Conservation (phyloP, 2,797 vertebrate species). For the Sitta carolinensis region DNA sequence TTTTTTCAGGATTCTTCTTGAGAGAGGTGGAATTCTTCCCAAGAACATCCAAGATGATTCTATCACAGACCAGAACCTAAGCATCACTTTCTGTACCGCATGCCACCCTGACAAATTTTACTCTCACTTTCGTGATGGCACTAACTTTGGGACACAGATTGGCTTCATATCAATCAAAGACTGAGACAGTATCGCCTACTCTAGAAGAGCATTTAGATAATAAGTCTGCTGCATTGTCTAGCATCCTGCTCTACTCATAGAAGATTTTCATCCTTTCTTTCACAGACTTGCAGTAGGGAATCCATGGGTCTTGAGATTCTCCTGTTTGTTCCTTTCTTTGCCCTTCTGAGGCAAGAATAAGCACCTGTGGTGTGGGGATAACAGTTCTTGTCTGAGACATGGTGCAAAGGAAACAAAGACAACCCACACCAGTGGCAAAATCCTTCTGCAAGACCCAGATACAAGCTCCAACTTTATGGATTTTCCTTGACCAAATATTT, state of each 20-base stretch:
- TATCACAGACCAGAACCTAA: constrained; percentile 60
- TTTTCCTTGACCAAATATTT: not conserved
- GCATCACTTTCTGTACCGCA: constrained; percentile 86
- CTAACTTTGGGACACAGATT: constrained; percentile 90
- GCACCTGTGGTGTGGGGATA: not conserved
- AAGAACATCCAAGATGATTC: constrained; percentile 86
- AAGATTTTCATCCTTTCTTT: not conserved
- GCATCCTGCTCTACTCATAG: not conserved
- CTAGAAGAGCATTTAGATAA: not conserved
- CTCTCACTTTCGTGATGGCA: constrained; percentile 88
- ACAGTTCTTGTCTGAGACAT: not conserved
- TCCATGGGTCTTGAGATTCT: not conserved
- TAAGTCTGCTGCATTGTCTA: not conserved
- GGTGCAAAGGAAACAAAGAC: not conserved
- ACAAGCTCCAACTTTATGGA: not conserved
- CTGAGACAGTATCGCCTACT: constrained; percentile 22
- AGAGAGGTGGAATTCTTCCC: constrained; percentile 84
- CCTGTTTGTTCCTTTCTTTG: not conserved
- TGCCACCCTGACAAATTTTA: constrained; percentile 88
- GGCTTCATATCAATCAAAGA: constrained; percentile 88
- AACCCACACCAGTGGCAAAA: not conserved
- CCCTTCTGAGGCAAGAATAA: not conserved
- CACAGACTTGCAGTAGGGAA: not conserved
- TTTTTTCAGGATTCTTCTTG: constrained; percentile 84
- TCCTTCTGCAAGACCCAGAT: not conserved